A percentile compares a stretch with the other conserved stretches of the same genome.
Conservation (phyloP, 2,113 vertebrate genomes). For the Microcebus murinus region DNA sequence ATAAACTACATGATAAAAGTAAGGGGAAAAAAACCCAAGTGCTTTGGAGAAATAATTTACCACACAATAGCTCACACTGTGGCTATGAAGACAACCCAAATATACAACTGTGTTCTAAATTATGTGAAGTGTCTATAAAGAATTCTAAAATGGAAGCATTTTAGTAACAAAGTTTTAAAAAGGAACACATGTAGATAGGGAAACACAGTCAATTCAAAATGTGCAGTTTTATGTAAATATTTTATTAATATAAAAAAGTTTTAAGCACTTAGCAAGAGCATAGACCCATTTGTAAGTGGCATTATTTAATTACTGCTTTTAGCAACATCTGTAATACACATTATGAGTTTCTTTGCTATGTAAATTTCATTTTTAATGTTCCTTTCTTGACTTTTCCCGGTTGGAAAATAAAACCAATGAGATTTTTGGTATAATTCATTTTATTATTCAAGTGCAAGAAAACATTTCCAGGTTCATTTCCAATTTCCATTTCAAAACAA, state of each 20-base stretch:
- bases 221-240: neutral
- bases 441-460: constrained; percentile 68
- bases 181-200: neutral
- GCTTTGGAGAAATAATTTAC: neutral
- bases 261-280: neutral
- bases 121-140: neutral
- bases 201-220: neutral
- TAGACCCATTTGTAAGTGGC: neutral
- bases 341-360: neutral
- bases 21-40: neutral
- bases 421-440: constrained; percentile 45
- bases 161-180: neutral
- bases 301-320: neutral
- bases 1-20: neutral
- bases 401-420: constrained; percentile 37
- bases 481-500: constrained; percentile 64
- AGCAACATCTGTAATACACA: neutral
- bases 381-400: neutral
- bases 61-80: neutral
- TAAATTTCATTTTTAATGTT: neutral
- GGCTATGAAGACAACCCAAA: neutral
- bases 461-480: constrained; percentile 60
- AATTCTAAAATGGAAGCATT: neutral
- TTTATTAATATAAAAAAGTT: neutral
- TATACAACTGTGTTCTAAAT: neutral